These are phyloP conservation scores for Tetramorium bicarinatum DNA, from an alignment of 2,888 invertebrate genomes.

Conservation along the genomic window DNA sequence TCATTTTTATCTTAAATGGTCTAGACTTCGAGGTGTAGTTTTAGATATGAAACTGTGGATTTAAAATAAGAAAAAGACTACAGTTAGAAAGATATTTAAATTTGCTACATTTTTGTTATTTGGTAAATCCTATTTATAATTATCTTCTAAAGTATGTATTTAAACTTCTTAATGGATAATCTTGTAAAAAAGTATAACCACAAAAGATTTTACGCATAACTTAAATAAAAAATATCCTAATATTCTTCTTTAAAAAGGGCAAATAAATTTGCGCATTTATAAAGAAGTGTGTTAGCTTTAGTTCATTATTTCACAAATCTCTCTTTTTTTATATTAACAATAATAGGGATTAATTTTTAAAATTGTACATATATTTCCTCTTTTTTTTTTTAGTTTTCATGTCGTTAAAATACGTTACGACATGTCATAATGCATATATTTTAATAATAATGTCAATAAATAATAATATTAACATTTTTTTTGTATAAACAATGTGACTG, in stretches of 20 bases:
- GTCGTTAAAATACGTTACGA: background rate
- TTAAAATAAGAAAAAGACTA: constrained; percentile 2
- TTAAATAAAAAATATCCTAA: background rate
- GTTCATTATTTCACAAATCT: background rate
- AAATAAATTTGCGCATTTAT: background rate
- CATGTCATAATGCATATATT: background rate
- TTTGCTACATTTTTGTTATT: background rate
- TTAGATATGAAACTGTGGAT: background rate
- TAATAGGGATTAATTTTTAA: background rate
- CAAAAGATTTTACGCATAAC: background rate
- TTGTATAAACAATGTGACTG: background rate
- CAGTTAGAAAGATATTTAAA: background rate
- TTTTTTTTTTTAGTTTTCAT: background rate
- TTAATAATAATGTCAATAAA: background rate
- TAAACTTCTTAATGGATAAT: constrained; percentile 1
- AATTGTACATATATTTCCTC: background rate
- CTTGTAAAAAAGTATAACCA: background rate
- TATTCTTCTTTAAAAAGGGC: background rate
- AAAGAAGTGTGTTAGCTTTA: constrained; percentile 11
- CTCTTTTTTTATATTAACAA: background rate
- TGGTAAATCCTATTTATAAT: background rate
- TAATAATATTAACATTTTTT: background rate
- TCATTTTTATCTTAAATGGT: constrained; percentile 51
- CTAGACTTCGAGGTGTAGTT: constrained; percentile 16
- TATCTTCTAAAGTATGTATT: background rate